Percentiles rank a stretch among this genome's conserved stretches.
These are phyloP conservation scores for Oriolus oriolus DNA, from an alignment of 2,113 vertebrate genomes.

Conservation along the genomic window DNA sequence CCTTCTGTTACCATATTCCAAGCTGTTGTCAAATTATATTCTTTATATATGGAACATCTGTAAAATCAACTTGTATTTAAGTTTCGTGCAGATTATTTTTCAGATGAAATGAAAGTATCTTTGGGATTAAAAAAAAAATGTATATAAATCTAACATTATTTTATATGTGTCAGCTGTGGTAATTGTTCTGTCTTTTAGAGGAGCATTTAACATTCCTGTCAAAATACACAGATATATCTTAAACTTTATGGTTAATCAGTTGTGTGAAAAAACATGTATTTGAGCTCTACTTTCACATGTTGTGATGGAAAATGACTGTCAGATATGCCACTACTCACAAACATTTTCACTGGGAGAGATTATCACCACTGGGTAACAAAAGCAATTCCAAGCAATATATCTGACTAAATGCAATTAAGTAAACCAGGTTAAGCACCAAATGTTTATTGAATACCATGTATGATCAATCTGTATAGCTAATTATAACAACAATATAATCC, in stretches of 20 bases:
- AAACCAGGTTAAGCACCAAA: not conserved
- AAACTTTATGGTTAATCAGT: not conserved
- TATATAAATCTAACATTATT: not conserved
- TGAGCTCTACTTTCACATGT: not conserved
- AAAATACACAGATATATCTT: not conserved
- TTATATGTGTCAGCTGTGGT: not conserved
- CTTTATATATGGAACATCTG: not conserved
- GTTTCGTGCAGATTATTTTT: not conserved
- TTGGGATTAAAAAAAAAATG: not conserved
- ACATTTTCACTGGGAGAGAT: not conserved
- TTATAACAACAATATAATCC: not conserved
- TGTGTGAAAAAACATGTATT: not conserved
- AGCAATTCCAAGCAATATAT: not conserved
- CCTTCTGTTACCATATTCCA: not conserved
- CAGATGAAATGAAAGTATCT: not conserved
- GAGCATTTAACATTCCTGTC: not conserved
- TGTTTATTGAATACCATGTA: not conserved
- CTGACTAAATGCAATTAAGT: not conserved
- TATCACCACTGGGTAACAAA: not conserved
- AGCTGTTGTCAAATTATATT: not conserved
- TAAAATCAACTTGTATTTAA: not conserved
- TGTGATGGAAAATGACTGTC: not conserved
- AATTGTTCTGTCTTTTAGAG: not conserved
- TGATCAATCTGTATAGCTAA: not conserved
- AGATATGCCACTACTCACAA: not conserved